These are phyloP conservation scores for Indicator indicator DNA, from an alignment of 2,113 vertebrate genomes.

Conservation along the genomic window DNA sequence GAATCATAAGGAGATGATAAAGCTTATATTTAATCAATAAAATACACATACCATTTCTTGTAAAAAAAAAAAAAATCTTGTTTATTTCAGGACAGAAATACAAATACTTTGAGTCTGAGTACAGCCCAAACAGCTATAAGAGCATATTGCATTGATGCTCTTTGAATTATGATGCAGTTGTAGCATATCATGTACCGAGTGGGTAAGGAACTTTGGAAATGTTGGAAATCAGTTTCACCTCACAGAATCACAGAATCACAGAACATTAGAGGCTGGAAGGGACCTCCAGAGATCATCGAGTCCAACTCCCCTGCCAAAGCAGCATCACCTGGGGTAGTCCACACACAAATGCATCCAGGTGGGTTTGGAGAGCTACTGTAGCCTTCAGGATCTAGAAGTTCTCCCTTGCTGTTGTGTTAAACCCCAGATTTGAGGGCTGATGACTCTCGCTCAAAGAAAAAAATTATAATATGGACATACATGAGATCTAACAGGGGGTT, in stretches of 20 bases:
- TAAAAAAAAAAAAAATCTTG: neutral
- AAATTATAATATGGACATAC: no score
- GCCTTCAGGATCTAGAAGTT: no score
- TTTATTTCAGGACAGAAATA: conserved; percentile 26
- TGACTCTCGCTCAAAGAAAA: no score
- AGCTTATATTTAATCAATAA: neutral
- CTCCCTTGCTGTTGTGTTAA: no score
- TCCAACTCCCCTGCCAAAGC: no score
- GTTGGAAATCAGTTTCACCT: neutral
- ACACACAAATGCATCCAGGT: no score
- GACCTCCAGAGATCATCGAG: no score
- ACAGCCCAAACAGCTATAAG: neutral
- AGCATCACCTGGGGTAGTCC: no score
- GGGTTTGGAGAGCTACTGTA: no score
- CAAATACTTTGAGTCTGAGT: neutral
- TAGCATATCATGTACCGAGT: neutral
- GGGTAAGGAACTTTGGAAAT: neutral
- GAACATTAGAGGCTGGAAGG: no score
- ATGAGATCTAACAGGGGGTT: neutral
- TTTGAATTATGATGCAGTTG: neutral
- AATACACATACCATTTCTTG: neutral
- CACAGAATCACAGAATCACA: no score
- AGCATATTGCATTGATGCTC: neutral
- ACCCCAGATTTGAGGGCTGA: no score
- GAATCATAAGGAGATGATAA: conserved; percentile 9